Conservation (phyloP, 2,113 vertebrate genomes). For the Phodopus roborovskii region DNA sequence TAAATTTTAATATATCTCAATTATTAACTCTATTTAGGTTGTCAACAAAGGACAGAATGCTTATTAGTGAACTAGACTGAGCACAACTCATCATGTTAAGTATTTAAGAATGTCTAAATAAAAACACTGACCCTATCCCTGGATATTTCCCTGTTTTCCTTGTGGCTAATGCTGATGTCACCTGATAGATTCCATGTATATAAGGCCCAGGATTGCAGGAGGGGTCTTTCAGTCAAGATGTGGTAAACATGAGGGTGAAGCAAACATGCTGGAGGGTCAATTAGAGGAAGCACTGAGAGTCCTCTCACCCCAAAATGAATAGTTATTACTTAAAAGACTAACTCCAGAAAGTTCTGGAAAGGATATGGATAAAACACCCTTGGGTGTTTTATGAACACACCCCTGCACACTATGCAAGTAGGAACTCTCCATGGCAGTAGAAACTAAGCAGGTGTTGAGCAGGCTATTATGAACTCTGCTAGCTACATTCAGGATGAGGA, state of each 20-base stretch:
- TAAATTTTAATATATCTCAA: slow-evolving; percentile 18
- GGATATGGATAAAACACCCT: background rate
- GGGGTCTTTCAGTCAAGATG: background rate
- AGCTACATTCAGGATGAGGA: background rate
- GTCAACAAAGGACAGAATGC: slow-evolving; percentile 8
- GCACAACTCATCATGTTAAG: background rate
- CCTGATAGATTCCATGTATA: background rate
- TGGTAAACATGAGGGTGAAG: background rate
- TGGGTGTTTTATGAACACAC: no score
- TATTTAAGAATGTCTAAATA: background rate
- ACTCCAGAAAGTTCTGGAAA: background rate
- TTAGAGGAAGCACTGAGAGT: no score
- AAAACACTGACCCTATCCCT: background rate
- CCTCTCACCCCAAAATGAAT: background rate
- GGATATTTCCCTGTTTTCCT: background rate
- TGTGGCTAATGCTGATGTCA: background rate
- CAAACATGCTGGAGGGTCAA: no score
- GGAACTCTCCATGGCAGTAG: background rate
- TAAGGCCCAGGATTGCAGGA: background rate
- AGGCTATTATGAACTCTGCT: background rate
- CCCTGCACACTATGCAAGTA: background rate
- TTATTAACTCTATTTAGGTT: slow-evolving; percentile 47
- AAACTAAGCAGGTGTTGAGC: no score
- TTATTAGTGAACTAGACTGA: background rate
- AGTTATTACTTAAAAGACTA: background rate